A percentile compares a stretch with the other conserved stretches of the same genome.
Conservation (phyloP, 2,797 vertebrate genomes). For the Halcyon smyrnensis region DNA sequence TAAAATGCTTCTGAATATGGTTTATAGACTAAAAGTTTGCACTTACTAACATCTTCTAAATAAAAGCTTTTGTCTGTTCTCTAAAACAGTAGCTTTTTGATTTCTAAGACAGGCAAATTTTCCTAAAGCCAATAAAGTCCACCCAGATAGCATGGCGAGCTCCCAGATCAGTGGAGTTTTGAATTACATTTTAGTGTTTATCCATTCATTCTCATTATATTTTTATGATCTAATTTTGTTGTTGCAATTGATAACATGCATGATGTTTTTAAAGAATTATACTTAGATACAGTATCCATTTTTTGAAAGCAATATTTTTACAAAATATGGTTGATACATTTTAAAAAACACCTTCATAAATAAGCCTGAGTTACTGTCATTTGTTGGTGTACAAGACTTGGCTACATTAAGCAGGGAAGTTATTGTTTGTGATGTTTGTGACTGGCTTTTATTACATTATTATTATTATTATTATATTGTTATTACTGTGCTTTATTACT, state of each 20-base stretch:
- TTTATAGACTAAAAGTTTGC: background rate
- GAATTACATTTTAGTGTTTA: background rate
- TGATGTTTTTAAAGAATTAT: background rate
- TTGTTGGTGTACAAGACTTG: background rate
- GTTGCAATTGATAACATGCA: background rate
- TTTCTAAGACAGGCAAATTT: background rate
- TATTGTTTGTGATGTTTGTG: too few relatives aligned
- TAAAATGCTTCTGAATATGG: background rate
- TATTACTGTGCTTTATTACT: background rate
- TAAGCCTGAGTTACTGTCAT: background rate
- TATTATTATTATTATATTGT: too few relatives aligned
- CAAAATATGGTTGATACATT: background rate
- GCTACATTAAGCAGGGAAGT: background rate
- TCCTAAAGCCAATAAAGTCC: background rate
- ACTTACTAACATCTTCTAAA: background rate
- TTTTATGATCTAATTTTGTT: background rate
- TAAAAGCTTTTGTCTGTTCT: background rate
- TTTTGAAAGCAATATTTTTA: background rate
- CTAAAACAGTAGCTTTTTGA: background rate
- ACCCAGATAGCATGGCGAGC: background rate
- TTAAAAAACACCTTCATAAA: fast-evolving
- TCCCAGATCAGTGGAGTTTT: background rate
- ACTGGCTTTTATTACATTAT: too few relatives aligned
- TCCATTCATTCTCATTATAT: background rate
- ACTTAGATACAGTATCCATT: background rate